A percentile compares a stretch with the other conserved stretches of the same genome.
Evolutionary conservation across 2,113 vertebrate species (phyloP).

Genomic region (Probosciger aterrimus): DNA sequence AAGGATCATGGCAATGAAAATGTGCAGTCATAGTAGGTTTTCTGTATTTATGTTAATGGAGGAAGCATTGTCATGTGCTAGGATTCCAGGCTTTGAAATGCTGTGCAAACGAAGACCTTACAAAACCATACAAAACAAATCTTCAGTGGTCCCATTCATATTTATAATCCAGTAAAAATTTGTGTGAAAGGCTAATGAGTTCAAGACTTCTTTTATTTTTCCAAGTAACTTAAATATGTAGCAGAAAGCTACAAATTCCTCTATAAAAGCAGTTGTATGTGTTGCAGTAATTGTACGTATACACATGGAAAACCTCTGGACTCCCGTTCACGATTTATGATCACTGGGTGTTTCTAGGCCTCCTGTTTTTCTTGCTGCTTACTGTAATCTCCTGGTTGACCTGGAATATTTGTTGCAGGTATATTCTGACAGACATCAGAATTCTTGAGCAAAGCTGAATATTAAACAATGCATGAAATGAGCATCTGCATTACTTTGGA

Average conservation of each 20-base stretch:
- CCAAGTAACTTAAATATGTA: background rate
- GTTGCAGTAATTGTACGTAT: background rate
- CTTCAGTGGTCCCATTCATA: background rate
- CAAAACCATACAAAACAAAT: background rate
- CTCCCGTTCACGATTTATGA: background rate
- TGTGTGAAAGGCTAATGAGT: background rate
- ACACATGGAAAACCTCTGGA: background rate
- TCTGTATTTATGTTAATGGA: background rate
- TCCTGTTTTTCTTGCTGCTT: background rate
- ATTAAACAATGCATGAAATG: background rate
- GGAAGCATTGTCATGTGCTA: background rate
- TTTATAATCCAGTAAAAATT: background rate
- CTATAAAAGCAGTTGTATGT: background rate
- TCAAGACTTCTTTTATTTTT: background rate
- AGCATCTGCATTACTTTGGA: background rate
- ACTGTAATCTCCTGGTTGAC: background rate
- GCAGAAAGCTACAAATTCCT: background rate
- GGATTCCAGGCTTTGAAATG: background rate
- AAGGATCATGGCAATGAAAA: background rate
- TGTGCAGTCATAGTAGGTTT: background rate
- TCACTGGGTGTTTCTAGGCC: background rate
- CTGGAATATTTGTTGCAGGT: background rate
- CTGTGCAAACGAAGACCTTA: background rate
- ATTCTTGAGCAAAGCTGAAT: background rate
- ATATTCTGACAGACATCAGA: background rate